Evolutionary conservation across 37 sponge, comb jelly and placozoan species (phyloP).

Genomic region (Crambe crambe): DNA sequence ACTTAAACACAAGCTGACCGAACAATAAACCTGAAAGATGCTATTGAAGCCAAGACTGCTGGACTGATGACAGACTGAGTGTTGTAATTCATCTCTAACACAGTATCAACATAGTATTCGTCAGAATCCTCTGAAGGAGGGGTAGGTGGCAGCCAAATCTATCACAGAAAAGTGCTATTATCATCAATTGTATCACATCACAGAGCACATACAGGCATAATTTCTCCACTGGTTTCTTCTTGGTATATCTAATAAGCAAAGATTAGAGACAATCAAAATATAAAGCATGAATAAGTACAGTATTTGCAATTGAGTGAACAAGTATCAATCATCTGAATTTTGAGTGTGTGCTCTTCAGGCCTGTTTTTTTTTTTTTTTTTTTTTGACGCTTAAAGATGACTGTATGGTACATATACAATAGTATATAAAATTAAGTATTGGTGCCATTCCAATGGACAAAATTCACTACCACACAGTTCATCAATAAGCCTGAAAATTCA

Average conservation of each 20-base stretch:
- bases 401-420: not conserved
- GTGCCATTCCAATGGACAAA: conserved; percentile 19
- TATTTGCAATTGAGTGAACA: not conserved
- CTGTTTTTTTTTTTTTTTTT: not conserved
- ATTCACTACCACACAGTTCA: not conserved
- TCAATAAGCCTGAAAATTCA: not conserved
- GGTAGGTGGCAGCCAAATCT: conserved; percentile 91
- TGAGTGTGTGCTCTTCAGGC: conserved; percentile 13
- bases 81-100: conserved; percentile 71
- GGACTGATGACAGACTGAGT: conserved; percentile 27
- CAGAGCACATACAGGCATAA: conserved; percentile 76
- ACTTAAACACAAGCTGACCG: not conserved
- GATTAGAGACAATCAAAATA: not conserved
- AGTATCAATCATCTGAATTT: conserved; percentile 9
- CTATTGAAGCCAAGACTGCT: conserved; percentile 45
- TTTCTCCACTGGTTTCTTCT: conserved; percentile 70
- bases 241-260: conserved; percentile 33
- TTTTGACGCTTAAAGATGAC: not conserved
- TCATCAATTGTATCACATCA: not conserved
- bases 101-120: conserved; percentile 57
- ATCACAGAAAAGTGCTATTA: not conserved
- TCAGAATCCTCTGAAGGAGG: conserved; percentile 79
- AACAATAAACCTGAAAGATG: conserved; percentile 39
- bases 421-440: conserved; percentile 30
- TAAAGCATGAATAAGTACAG: not conserved